A percentile compares a stretch with the other conserved stretches of the same genome.
phyloP scores from a whole-genome alignment of 53 echinoderm and acorn worm genomes.

The Paelopatides confundens region DNA sequence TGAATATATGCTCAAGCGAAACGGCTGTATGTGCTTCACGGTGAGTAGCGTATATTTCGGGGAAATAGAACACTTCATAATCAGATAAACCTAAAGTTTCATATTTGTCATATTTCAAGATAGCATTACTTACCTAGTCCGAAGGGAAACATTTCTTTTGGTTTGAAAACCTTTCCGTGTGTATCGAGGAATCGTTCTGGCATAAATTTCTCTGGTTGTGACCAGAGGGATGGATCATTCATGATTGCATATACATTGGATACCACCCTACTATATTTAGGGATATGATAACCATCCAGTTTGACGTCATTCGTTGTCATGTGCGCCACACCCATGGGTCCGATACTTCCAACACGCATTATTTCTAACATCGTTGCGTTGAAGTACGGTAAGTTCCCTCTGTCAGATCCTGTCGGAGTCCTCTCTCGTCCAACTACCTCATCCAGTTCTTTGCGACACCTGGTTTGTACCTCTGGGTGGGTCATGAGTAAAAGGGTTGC shows the following conservation, averaged over 20 bases:
- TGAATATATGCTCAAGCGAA: too few species aligned
- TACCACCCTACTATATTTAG: neutral
- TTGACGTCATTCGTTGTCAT: neutral
- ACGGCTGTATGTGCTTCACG: too few species aligned
- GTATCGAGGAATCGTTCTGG: constrained; percentile 10
- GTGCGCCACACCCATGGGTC: constrained; percentile 30
- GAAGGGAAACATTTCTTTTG: constrained; percentile 26
- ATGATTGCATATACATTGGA: constrained; percentile 5
- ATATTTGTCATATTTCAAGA: too few species aligned
- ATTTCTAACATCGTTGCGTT: constrained; percentile 29
- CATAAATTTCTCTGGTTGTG: constrained; percentile 2
- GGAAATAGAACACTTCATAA: too few species aligned
- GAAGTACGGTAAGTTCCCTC: constrained; percentile 9
- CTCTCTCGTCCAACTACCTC: constrained; percentile 30
- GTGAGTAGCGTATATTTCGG: too few species aligned
- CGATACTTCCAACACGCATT: neutral
- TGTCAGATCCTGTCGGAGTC: neutral
- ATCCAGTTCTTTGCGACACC: constrained; percentile 31
- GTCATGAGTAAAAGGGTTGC: constrained; percentile 19
- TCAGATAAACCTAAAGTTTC: too few species aligned
- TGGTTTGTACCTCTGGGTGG: constrained; percentile 7
- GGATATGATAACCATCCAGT: constrained; percentile 37
- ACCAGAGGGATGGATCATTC: constrained; percentile 17
- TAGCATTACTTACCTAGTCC: constrained; percentile 44
- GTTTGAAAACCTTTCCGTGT: constrained; percentile 25